Evolutionary conservation across 2,113 vertebrate genomes (phyloP).

Genomic region (Salvator merianae): DNA sequence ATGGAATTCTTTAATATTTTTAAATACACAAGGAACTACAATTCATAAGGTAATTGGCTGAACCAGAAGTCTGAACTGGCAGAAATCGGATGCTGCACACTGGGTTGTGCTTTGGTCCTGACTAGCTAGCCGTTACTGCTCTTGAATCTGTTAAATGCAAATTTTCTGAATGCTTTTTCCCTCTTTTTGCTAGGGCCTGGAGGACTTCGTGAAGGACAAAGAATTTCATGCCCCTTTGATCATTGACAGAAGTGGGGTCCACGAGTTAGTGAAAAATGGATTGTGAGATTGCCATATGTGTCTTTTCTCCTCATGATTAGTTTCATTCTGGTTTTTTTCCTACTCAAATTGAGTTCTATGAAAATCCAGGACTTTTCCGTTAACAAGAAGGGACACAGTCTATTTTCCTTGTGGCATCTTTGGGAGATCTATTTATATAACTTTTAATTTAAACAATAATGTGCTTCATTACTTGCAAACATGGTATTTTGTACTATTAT

Average conservation of each 20-base stretch:
- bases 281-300: constrained; percentile 54
- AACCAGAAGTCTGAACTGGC: background rate
- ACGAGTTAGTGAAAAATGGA: constrained; percentile 89
- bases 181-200: constrained; percentile 81
- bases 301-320: background rate
- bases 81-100: too few relatives aligned
- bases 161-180: background rate
- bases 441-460: constrained; percentile 60
- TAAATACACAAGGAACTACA: background rate
- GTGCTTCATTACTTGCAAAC: constrained; percentile 9
- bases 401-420: constrained; percentile 22
- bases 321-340: background rate
- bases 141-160: background rate
- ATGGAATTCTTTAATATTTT: background rate
- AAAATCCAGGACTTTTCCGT: background rate
- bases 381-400: constrained; percentile 17
- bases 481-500: constrained; percentile 28
- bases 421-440: constrained; percentile 59
- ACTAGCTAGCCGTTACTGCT: background rate
- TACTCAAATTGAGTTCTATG: background rate
- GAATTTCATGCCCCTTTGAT: constrained; percentile 86
- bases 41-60: background rate
- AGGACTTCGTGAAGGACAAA: constrained; percentile 79
- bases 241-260: constrained; percentile 83
- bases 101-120: background rate